These are phyloP conservation scores for Fringilla coelebs DNA, from an alignment of 2,797 vertebrate genomes.

Conservation along the genomic window DNA sequence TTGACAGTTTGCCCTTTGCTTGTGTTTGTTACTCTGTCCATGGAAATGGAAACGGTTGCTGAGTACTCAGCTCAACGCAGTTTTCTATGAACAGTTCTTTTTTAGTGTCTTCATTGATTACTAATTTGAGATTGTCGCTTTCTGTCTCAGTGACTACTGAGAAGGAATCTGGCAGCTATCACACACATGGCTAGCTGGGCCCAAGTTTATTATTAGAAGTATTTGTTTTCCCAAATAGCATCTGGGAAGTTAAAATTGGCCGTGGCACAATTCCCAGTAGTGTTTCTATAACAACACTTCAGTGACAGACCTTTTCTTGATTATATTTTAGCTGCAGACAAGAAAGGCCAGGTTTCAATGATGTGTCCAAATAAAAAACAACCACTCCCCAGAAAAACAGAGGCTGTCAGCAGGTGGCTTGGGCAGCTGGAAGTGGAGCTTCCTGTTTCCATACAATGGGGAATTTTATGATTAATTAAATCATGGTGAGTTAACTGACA, in stretches of 20 bases:
- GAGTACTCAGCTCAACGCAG: not conserved
- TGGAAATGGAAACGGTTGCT: not conserved
- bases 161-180: not conserved
- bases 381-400: not conserved
- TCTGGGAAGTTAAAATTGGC: not conserved
- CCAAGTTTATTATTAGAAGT: slow-evolving; percentile 25
- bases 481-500: not conserved
- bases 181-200: not conserved
- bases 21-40: not conserved
- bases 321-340: slow-evolving; percentile 3
- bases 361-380: not conserved
- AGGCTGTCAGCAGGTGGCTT: slow-evolving; percentile 5
- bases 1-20: not conserved
- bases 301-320: not conserved
- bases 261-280: slow-evolving; percentile 26
- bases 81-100: not conserved
- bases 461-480: not conserved
- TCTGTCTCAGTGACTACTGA: not conserved
- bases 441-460: not conserved
- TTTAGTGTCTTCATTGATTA: not conserved
- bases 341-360: slow-evolving; percentile 16
- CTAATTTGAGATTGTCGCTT: not conserved
- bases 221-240: slow-evolving; percentile 31
- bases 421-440: not conserved
- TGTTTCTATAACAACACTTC: slow-evolving; percentile 18